Evolutionary conservation across 2,797 vertebrate species (phyloP), one percentile per base, ranked within the genome.

Genomic region (Darevskia nairensis): DNA sequence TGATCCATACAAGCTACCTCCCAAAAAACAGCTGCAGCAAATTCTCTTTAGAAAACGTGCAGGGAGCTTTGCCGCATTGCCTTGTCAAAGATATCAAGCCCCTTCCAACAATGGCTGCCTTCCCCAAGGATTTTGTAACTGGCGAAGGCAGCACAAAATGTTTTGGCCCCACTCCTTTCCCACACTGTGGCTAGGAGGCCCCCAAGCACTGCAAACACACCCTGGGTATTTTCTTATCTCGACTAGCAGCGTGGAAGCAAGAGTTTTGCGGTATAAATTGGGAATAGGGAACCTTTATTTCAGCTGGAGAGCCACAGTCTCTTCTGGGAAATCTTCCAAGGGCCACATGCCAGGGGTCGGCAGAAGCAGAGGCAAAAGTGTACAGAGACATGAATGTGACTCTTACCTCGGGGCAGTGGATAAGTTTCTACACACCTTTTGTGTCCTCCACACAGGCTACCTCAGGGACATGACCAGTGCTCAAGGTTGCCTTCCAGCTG

Each of bases 61-160:
- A 35, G 55, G 59, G 71, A 68, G 19, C 39, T n/a, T 89, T 9
- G 41, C 68, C 27, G 35, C 55, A 66, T 81, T 75, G 78, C 61
- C 59, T 19, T 84, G 82, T 84, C 41, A 80, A 89, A 80, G 68
- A 39, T 21, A 76, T 41, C 69, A 76, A 89, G 50, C 39, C 88
- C 41, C n/a, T 50, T 80, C 55, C 55, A 29, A 80, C 80, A 50
- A 74, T 66, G 78, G 88, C 69, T 75, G n/a, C 19, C n/a, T 72
- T 74, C 66, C 78, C 87, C 82, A 80, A 80, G 77, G 82, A 75
- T 76, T 81, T 66, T 76, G 25, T 68, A 80, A 74, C 41, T 80
- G 71, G 69, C 79, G 32, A 66, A n/a, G n/a, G 4, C 69, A 75
- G 59, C 25, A n/a, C n/a, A 39, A 64, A 66, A 66, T 76, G 17